phyloP scores from a whole-genome alignment of 2,888 invertebrate genomes.

The Mellilla xanthometata region DNA sequence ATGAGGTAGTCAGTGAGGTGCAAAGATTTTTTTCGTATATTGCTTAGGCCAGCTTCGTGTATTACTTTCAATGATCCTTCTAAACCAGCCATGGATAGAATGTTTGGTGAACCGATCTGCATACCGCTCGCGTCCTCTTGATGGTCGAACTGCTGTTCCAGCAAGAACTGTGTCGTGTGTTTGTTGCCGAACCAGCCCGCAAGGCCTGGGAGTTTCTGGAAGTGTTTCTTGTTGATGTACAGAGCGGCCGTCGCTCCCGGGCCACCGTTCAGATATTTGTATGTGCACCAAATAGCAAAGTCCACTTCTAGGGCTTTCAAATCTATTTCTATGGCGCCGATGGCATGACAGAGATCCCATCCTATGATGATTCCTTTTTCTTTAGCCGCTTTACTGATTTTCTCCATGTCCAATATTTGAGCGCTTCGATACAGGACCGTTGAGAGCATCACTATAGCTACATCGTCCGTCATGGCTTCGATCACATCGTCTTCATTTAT shows the following conservation, averaged over 20 bases:
- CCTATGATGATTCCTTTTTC: conserved; percentile 57
- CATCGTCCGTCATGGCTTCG: conserved; percentile 63
- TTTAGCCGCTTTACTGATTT: conserved; percentile 56
- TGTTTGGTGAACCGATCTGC: conserved; percentile 61
- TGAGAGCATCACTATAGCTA: conserved; percentile 55
- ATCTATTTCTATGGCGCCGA: conserved; percentile 59
- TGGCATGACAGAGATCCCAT: conserved; percentile 67
- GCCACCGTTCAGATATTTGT: conserved; percentile 70
- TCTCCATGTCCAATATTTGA: conserved; percentile 63
- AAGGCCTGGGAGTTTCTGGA: conserved; percentile 54
- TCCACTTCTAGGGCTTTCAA: conserved; percentile 59
- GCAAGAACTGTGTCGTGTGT: conserved; percentile 53
- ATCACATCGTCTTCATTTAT: conserved; percentile 61
- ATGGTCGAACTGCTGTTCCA: conserved; percentile 64
- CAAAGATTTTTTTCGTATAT: conserved; percentile 63
- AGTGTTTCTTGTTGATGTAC: conserved; percentile 65
- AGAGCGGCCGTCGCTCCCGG: conserved; percentile 59
- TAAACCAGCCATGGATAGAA: conserved; percentile 61
- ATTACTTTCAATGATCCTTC: conserved; percentile 62
- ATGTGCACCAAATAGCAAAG: conserved; percentile 72
- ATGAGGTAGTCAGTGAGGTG: conserved; percentile 66
- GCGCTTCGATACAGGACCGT: conserved; percentile 62
- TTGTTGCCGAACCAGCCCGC: conserved; percentile 68
- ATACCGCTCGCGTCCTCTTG: conserved; percentile 60
- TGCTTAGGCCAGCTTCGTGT: conserved; percentile 55